These are phyloP conservation scores for Drymodes brunneopygia DNA, from an alignment of 2,113 vertebrate genomes.

Conservation along the genomic window DNA sequence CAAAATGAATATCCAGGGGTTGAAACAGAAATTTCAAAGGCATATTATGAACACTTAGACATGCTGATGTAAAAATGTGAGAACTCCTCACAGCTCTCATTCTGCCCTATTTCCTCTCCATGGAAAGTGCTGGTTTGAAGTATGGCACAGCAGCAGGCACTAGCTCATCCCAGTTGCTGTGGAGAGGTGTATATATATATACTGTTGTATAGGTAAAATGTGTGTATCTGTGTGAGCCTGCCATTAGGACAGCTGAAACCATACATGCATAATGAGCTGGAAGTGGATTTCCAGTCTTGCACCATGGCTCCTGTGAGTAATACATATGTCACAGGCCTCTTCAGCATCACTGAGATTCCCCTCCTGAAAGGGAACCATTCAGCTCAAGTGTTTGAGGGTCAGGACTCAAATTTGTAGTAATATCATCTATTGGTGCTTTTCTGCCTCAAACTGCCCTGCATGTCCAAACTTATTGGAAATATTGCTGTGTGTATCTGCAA, in stretches of 20 bases:
- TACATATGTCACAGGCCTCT: background rate
- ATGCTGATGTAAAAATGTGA: background rate
- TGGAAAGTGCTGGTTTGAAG: background rate
- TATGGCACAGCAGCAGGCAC: background rate
- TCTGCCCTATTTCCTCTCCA: background rate
- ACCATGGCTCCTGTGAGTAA: background rate
- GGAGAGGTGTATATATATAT: background rate
- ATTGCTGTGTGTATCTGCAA: background rate
- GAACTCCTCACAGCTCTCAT: background rate
- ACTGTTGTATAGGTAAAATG: background rate
- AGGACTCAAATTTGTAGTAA: background rate
- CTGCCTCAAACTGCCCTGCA: background rate
- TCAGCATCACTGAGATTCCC: background rate
- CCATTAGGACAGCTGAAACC: background rate
- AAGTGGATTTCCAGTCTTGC: background rate
- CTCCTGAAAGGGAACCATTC: background rate
- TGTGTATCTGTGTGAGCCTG: background rate
- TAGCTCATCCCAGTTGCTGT: background rate
- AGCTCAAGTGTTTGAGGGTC: background rate
- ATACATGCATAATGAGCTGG: background rate
- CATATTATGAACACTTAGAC: fast-evolving
- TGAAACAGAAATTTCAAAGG: background rate
- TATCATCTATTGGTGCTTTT: background rate
- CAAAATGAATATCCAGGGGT: background rate
- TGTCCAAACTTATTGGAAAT: background rate